These are phyloP conservation scores for Budorcas taxicolor DNA, from an alignment of 2,113 vertebrate species.

Conservation along the genomic window DNA sequence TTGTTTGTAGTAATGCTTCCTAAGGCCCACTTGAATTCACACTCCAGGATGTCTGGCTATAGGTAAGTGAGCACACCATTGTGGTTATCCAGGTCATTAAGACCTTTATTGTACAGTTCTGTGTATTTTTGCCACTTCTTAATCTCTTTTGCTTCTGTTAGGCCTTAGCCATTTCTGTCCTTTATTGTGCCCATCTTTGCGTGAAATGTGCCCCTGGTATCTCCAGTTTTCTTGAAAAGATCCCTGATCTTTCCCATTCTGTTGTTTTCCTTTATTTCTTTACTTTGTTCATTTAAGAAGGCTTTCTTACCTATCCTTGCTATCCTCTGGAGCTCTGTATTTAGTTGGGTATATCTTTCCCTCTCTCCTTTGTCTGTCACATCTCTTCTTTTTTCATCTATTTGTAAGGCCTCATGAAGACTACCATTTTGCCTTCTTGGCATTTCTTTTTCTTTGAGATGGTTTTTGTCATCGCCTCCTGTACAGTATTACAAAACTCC, in stretches of 20 bases:
- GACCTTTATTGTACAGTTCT: background rate
- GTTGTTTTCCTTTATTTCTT: background rate
- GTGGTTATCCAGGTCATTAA: background rate
- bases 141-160: background rate
- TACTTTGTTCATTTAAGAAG: background rate
- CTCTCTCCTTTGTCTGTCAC: background rate
- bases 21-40: background rate
- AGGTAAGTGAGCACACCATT: background rate
- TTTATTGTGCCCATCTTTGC: background rate
- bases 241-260: background rate
- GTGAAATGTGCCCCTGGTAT: background rate
- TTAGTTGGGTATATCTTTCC: background rate
- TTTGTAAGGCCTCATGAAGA: background rate
- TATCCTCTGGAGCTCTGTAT: background rate
- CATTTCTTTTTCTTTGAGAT: background rate
- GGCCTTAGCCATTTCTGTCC: background rate
- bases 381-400: background rate
- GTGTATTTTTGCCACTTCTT: background rate
- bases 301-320: background rate
- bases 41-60: background rate
- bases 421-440: background rate
- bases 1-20: background rate
- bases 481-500: background rate
- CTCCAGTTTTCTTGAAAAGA: background rate
- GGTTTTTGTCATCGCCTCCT: background rate